Base-by-base conservation (phyloP, 2,113 vertebrate species). In the Sciurus niger region DNA sequence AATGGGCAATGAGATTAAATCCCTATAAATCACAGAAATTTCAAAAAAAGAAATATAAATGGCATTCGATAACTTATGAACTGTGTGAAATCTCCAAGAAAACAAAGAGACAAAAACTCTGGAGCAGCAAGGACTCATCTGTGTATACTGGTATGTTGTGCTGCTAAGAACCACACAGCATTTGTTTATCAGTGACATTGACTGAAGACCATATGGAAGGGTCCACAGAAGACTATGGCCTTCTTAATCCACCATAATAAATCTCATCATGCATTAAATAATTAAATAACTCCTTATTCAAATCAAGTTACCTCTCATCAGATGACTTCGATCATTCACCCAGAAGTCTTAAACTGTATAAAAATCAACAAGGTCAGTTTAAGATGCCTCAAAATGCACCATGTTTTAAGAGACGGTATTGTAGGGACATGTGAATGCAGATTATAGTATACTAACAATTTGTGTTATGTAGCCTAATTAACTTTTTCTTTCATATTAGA, bases 281-380 rank as follows among this genome's bases (percentile, higher is more conserved):
- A 73, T 89, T 63, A 70, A 90, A n/a, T 63, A 68, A 88, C 72
- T 46, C 25, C 16, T 37, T 76, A 25, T 89, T 95, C 8, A 72
- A 77, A 43, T 86, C 32, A 37, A 46, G 7, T 80, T 6, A 24
- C 16, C 30, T 93, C 89, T 55, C 48, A 46, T 93, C 37, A 92
- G 34, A 46, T 55, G 34, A 63, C 22, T 65, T 68, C 63, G 80
- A 82, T 84, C 2, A 65, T 80, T 90, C 37, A 28, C 28, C 65
- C 70, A 51, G 48, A 78, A 87, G 8, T 76, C 10, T 80, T 82
- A 24, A 96, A 76, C 25, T 68, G 1, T 68, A 65, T 74, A 32
- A 84, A 94, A 86, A 43, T 70, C 30, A 86, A 48, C 34, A 34
- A 95, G 73, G 79, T 63, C 22, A 53, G 40, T 84, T 79, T 7